Conservation (phyloP, 2,797 vertebrate species). For the Coilia nasus region DNA sequence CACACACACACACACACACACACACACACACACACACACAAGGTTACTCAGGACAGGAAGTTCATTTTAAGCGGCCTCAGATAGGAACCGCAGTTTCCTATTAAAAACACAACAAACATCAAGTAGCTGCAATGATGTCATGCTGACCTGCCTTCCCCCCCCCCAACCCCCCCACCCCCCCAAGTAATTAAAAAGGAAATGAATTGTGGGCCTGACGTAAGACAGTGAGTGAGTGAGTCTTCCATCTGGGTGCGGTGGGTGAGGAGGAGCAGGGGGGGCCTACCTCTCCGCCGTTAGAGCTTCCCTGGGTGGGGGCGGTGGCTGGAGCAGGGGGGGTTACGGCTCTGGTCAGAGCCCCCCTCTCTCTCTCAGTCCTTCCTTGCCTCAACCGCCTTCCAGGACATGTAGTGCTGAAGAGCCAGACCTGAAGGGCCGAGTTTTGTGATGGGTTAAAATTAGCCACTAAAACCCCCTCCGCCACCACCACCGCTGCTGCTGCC, state of each 20-base stretch:
- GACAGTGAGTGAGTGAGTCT: background rate
- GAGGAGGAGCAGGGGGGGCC: background rate
- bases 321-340: background rate
- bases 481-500: too few relatives aligned
- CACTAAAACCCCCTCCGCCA: too few relatives aligned
- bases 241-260: background rate
- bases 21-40: background rate
- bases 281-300: background rate
- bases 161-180: background rate
- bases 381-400: background rate
- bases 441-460: constrained; percentile 40
- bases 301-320: too few relatives aligned
- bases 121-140: background rate
- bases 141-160: background rate
- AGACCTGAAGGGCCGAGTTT: constrained; percentile 41
- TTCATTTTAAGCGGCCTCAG: background rate
- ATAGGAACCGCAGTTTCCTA: background rate
- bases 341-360: background rate
- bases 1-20: background rate
- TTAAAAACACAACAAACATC: constrained; percentile 2
- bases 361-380: background rate
- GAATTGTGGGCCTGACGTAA: background rate
- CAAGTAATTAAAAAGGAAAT: background rate
- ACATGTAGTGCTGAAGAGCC: constrained; percentile 19
- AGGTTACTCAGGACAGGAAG: background rate